Evolutionary conservation across 2,113 vertebrate species (phyloP), one percentile per base, ranked within the genome.

Genomic region (Calyptommatus sinebrachiatus): DNA sequence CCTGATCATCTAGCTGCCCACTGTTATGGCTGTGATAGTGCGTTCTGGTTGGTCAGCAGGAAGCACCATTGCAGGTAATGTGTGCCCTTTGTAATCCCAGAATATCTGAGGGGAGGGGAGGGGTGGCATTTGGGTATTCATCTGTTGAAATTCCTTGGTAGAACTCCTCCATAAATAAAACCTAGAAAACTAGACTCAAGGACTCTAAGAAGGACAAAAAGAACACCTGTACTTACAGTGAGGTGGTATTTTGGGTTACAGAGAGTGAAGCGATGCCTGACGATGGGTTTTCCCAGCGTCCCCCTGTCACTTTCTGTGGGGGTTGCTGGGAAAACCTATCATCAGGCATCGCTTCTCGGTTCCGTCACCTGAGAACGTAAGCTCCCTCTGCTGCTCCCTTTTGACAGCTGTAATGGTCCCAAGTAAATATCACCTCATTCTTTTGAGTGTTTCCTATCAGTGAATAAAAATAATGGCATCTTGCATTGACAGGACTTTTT

Each of bases 31-130:
- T 99, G 98, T 4, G 97, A 99, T 92, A 97, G 96, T 84, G 88
- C 95, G 69, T 99, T 99, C 94, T 99, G 98, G 98, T 95, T 99
- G 0, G 97, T 96, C 88, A 95, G 97, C 83, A 94, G 98, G 91
- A 99, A 95, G 87, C 98, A 99, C 87, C 98, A 99, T 93, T 99
- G 98, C 97, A 98, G 98, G 97, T 99, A 93, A 91, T 81, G 12
- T 1, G 0, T 22, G 1, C 22, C 35, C 48, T 8, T 24, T 28
- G n/a, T 41, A 21, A 6, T 1, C 7, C 1, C 67, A 1, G 53
- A 4, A 18, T 0, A 0, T 4, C 16, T 3, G 3, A 1, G 0
- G 1, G 6, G 1, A 1, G 0, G 1, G 6, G 1, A 1, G 8
- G 8, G 0, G 50, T 67, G 1, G 3, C 50, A 45, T 24, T 1